phyloP scores from a whole-genome alignment of 1,140 invertebrate genomes.

The Meloidogyne hapla region DNA sequence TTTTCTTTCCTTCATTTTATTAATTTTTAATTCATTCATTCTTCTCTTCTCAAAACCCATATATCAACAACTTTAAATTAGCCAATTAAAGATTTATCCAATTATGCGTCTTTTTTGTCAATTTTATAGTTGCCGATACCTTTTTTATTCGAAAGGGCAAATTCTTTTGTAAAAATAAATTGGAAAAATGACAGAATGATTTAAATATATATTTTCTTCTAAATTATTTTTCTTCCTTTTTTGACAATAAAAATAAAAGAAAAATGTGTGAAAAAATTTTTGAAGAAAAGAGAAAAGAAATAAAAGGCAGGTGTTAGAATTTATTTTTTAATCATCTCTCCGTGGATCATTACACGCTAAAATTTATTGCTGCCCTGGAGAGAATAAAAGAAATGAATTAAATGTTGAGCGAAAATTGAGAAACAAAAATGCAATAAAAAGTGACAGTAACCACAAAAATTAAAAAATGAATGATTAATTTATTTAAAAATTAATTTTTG shows the following conservation, averaged over 20 bases:
- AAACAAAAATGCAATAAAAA: not conserved
- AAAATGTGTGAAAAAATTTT: not conserved
- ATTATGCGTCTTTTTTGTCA: not conserved
- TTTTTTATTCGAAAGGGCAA: not conserved
- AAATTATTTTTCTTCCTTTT: not conserved
- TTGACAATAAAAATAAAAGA: not conserved
- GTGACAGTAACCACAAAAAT: not conserved
- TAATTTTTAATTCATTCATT: not conserved
- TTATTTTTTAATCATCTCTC: not conserved
- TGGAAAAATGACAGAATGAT: not conserved
- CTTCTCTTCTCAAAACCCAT: not conserved
- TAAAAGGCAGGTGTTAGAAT: not conserved
- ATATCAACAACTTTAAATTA: constrained; percentile 4
- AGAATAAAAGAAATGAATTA: not conserved
- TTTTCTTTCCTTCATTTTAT: not conserved
- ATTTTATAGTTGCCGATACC: not conserved
- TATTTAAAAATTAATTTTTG: too few relatives aligned
- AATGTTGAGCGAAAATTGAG: not conserved
- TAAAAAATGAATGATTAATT: not conserved
- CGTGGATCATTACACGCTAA: not conserved
- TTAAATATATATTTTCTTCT: not conserved
- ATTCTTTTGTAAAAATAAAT: not conserved
- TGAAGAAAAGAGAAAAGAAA: too few relatives aligned
- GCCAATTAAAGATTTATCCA: constrained; percentile 1
- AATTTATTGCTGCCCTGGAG: not conserved